A percentile compares a stretch with the other conserved stretches of the same genome.
phyloP scores from a whole-genome alignment of 1,140 invertebrate species.

The Chrysopa pallens region DNA sequence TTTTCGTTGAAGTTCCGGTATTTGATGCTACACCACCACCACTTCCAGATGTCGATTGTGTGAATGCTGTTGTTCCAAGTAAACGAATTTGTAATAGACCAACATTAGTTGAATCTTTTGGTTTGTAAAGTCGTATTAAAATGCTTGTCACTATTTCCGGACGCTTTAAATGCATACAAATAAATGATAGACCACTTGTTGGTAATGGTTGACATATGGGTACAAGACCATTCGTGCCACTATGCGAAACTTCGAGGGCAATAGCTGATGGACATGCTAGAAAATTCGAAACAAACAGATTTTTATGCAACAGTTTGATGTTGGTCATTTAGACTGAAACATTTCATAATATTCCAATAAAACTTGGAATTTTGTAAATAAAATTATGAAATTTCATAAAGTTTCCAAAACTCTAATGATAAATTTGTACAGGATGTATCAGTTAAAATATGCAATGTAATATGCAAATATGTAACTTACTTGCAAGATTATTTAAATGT shows the following conservation, averaged over 20 bases:
- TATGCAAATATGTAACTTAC: too few relatives aligned
- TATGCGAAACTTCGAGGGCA: constrained; percentile 53
- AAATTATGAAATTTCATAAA: too few relatives aligned
- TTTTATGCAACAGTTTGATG: too few relatives aligned
- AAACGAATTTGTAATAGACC: constrained; percentile 75
- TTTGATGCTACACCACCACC: constrained; percentile 29
- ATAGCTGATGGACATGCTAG: constrained; percentile 77
- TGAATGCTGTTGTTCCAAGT: constrained; percentile 58
- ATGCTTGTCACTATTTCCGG: constrained; percentile 60
- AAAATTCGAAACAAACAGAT: constrained; percentile 10
- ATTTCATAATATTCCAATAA: too few relatives aligned
- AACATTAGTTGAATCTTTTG: constrained; percentile 71
- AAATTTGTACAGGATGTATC: too few relatives aligned
- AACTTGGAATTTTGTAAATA: too few relatives aligned
- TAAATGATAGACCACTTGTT: constrained; percentile 71
- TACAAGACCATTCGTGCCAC: constrained; percentile 30
- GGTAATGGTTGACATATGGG: constrained; percentile 53
- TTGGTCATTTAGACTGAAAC: too few relatives aligned
- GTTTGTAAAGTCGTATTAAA: constrained; percentile 54
- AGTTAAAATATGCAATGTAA: neutral
- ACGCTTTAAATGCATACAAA: constrained; percentile 59
- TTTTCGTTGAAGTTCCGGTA: constrained; percentile 16
- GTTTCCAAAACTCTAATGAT: too few relatives aligned
- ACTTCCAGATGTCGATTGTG: neutral
- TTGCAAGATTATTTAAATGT: constrained; percentile 64